These are phyloP conservation scores for Hozukius guyotensis DNA, from an alignment of 2,797 vertebrate species.

Conservation along the genomic window DNA sequence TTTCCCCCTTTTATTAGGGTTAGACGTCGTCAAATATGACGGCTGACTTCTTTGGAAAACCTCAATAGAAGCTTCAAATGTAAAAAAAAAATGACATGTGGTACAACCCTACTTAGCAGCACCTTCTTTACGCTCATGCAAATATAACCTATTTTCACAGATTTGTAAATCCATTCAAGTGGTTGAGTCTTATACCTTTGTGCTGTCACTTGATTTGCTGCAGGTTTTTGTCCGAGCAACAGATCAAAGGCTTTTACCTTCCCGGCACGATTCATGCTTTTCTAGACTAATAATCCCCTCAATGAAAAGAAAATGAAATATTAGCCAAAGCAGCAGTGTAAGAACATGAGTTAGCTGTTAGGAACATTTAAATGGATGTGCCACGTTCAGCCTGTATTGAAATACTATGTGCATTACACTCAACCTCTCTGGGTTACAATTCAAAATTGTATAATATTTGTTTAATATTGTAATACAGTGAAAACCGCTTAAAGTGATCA, in stretches of 20 bases:
- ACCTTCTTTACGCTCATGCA: neutral
- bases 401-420: neutral
- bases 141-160: neutral
- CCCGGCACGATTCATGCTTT: slow-evolving; percentile 23
- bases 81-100: neutral
- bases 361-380: slow-evolving; percentile 10
- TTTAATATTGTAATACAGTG: neutral
- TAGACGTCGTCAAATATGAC: neutral
- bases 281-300: slow-evolving; percentile 16
- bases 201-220: slow-evolving; percentile 15
- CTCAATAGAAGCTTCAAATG: neutral
- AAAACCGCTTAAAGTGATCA: too few relatives aligned
- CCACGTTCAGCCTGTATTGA: neutral
- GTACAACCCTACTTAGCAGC: neutral
- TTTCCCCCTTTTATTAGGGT: neutral
- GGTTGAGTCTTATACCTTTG: slow-evolving; percentile 12
- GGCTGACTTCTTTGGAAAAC: neutral
- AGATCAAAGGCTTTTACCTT: slow-evolving; percentile 39
- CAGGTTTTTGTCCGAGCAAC: slow-evolving; percentile 38
- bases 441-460: slow-evolving; percentile 9
- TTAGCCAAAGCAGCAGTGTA: slow-evolving; percentile 12
- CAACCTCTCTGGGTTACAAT: neutral
- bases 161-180: slow-evolving; percentile 1
- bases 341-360: slow-evolving; percentile 6
- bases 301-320: slow-evolving; percentile 17